Percentiles rank a stretch among this genome's conserved stretches.
These are phyloP conservation scores for Carcinoscorpius rotundicauda DNA, from an alignment of 1,140 invertebrate species.

Conservation along the genomic window DNA sequence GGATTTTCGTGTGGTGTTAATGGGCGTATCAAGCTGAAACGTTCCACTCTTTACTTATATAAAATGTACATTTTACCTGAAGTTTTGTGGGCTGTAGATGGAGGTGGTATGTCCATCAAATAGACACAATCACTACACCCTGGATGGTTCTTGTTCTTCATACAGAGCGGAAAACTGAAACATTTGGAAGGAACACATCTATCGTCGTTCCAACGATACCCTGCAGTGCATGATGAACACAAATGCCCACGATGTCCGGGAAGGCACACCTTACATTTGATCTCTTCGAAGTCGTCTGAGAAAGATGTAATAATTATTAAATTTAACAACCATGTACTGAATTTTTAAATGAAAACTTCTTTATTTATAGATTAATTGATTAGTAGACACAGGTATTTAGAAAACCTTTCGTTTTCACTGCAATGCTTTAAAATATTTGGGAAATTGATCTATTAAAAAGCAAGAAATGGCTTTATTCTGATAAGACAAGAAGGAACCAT, in stretches of 20 bases:
- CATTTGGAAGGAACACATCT: conserved; percentile 17
- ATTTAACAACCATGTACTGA: background rate
- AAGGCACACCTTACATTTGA: conserved; percentile 17
- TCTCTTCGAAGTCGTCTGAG: conserved; percentile 11
- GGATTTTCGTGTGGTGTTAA: no score
- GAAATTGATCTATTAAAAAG: background rate
- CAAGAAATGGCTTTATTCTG: no score
- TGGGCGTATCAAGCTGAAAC: no score
- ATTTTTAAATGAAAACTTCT: background rate
- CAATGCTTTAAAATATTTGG: background rate
- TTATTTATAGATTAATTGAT: background rate
- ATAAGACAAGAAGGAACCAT: no score
- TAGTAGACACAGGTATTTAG: no score
- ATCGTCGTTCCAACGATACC: conserved; percentile 19
- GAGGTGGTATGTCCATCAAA: conserved; percentile 9
- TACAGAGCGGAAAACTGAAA: conserved; percentile 16
- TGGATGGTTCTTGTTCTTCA: conserved; percentile 13
- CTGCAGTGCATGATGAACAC: conserved; percentile 18
- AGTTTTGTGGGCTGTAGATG: conserved; percentile 8
- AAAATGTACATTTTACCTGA: no score
- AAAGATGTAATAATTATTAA: background rate
- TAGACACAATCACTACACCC: conserved; percentile 20
- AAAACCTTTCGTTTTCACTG: background rate
- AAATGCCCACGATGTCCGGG: conserved; percentile 19
- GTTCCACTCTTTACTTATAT: no score